A percentile compares a stretch with the other conserved stretches of the same genome.
phyloP scores from a whole-genome alignment of 2,113 vertebrate genomes.

The Carassius gibelio region DNA sequence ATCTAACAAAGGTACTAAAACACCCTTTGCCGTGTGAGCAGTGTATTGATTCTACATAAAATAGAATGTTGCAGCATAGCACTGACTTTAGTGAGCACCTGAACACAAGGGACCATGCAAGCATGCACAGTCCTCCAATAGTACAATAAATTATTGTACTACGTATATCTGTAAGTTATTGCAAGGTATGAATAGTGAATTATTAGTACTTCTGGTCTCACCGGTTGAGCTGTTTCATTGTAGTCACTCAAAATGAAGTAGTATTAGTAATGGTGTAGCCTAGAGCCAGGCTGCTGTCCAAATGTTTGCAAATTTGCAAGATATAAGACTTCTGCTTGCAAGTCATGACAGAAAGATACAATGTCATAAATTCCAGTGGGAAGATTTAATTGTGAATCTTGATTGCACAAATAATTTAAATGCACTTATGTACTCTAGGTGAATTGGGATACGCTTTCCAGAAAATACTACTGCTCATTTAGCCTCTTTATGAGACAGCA shows the following conservation, averaged over 20 bases:
- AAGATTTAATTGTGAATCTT: background rate
- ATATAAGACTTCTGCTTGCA: background rate
- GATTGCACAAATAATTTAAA: background rate
- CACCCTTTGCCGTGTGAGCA: constrained; percentile 2
- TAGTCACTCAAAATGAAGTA: background rate
- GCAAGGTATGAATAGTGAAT: background rate
- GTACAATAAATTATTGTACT: background rate
- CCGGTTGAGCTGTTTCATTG: background rate
- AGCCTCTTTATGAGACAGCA: too few relatives aligned
- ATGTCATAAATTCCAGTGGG: background rate
- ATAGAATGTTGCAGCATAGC: background rate
- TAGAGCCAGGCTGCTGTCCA: background rate
- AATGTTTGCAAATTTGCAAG: background rate
- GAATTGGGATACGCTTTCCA: background rate
- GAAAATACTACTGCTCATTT: background rate
- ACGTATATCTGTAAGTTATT: background rate
- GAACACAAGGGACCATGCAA: background rate
- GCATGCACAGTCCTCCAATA: background rate
- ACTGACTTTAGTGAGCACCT: background rate
- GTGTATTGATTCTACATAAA: constrained; percentile 27
- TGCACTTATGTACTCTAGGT: background rate
- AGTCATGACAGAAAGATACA: background rate
- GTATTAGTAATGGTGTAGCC: background rate
- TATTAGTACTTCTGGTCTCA: background rate
- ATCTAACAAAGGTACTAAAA: background rate